These are phyloP conservation scores for Tetragonula clypearis DNA, from an alignment of 1,140 invertebrate species.

Conservation along the genomic window DNA sequence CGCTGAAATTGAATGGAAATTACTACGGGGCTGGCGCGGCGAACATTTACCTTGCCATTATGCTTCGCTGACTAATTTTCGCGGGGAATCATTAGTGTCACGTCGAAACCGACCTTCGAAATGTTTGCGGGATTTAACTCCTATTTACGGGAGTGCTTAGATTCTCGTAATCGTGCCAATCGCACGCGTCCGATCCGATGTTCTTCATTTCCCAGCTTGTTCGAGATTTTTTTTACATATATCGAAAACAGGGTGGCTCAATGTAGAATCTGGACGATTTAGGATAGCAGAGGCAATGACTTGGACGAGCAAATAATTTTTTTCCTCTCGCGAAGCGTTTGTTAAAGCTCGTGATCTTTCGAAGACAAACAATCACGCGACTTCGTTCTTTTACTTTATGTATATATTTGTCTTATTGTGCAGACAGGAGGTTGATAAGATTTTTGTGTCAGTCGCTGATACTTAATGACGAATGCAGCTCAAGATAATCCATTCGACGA, in stretches of 20 bases:
- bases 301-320: not conserved
- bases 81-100: not conserved
- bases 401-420: not conserved
- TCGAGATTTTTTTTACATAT: not conserved
- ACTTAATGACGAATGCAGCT: not conserved
- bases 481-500: not conserved
- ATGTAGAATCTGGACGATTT: not conserved
- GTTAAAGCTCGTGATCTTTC: not conserved
- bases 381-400: not conserved
- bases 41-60: slow-evolving; percentile 23
- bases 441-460: not conserved
- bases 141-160: slow-evolving; percentile 28
- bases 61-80: slow-evolving; percentile 18
- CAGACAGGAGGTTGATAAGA: not conserved
- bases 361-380: not conserved
- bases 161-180: not conserved
- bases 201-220: too few species aligned
- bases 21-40: not conserved
- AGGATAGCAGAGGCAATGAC: not conserved
- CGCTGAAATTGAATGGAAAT: slow-evolving; percentile 20
- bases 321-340: not conserved
- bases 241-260: not conserved
- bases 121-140: slow-evolving; percentile 23
- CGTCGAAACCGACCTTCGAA: slow-evolving; percentile 15
- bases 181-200: not conserved